Evolutionary conservation across 2,888 invertebrate species (phyloP), one percentile per base, ranked within the genome.

Genomic region (Aphodius sticticus): DNA sequence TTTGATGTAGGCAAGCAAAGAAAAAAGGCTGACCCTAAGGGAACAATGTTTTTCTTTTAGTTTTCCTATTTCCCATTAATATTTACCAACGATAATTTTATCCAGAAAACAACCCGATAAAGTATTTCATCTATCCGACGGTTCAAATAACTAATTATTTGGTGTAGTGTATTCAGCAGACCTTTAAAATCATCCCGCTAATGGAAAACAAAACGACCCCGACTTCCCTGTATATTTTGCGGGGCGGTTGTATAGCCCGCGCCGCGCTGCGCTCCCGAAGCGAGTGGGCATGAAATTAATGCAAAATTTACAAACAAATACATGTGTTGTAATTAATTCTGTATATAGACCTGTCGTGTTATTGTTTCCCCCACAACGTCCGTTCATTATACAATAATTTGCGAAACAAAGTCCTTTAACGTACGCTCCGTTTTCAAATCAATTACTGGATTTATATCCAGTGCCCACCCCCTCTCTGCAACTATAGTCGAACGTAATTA

Each of bases 291-390:
- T 77, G 71, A 76, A 78, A 78, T 78, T 78, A 78, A 81, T 78
- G 74, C 77, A 80, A 81, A 81, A 81, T 80, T 81, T 77, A 80
- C 81, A 81, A 81, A 81, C 81, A 81, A 81, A 80, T 81, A 78
- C 78, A 78, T 69, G 75, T 74, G 78, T 78, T 71, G 78, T 81
- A 81, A 81, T 81, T 81, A 81, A 81, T 81, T 81, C 81, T 69
- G 78, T 77, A 81, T 53, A 74, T 74, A 37, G 74, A 37, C n/a
- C 77, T 70, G 81, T 81, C 80, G 77, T 81, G 81, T 81, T 81
- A 80, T 81, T 80, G 81, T 81, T 81, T 80, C 77, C 75, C 70
- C 35, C 71, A 71, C 53, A 53, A 72, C 71, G 74, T 35, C 16
- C 75, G 76, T 75, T 78, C 70, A 78, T 78, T 74, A 74, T 76